Evolutionary conservation across 2,113 vertebrate species (phyloP), one percentile per base, ranked within the genome.

Genomic region (Carassius carassius): DNA sequence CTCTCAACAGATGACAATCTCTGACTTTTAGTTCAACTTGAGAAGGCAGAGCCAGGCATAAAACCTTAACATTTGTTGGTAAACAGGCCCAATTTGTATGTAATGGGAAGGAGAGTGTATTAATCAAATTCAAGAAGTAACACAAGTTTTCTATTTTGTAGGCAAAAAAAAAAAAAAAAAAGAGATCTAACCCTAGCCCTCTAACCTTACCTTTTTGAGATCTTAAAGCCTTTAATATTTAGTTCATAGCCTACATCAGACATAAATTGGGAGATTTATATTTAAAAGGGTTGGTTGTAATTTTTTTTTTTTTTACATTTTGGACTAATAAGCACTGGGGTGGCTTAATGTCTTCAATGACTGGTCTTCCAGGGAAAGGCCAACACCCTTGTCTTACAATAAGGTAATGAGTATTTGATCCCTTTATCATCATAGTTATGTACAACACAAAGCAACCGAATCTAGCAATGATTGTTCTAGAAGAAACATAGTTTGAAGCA

Each of bases 31-130:
- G 85, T 62, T 67, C 56, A 25, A 49, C 10, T 13, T 23, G 82
- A 79, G 54, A 78, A 49, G 44, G 25, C 75, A 60, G 41, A 21
- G 49, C 41, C 87, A 82, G 79, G 83, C 86, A 86, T 90, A 90
- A 91, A 92, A 90, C 80, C 32, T 89, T 90, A 87, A 89, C 86
- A 83, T 88, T 88, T 84, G 88, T 89, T 80, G 5, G 89, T 94
- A 93, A 92, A 93, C 88, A 92, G 70, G 83, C 87, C 62, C 58
- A 56, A 90, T n/a, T n/a, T 37, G 35, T 93, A 85, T 87, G 32
- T 23, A 49, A 74, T n/a, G 41, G 73, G 63, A 84, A 44, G 12
- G 10, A 29, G 8, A 56, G 73, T 58, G 37, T 13, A 6, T 74
- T 88, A 86, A 32, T 76, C n/a, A 60, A 72, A 65, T 65, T 23